phyloP scores from a whole-genome alignment of 35 echinoderm and acorn worm genomes.

The Ophiothrix spiculata region DNA sequence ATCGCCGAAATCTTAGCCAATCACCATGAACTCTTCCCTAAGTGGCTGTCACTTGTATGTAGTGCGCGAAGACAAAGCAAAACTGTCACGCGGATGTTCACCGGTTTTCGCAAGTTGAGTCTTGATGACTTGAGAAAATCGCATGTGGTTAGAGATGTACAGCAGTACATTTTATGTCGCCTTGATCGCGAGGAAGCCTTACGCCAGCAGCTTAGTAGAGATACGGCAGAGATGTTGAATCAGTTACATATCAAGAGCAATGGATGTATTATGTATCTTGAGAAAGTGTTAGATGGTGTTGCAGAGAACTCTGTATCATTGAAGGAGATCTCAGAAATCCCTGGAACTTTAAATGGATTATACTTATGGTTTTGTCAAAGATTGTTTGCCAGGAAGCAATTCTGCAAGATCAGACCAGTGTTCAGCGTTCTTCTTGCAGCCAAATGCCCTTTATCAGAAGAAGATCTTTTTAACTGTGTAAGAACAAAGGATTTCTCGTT shows the following conservation, averaged over 20 bases:
- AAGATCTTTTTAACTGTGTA: conserved; percentile 78
- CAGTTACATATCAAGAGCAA: conserved; percentile 98
- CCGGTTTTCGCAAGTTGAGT: conserved; percentile 93
- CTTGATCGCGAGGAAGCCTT: conserved; percentile 88
- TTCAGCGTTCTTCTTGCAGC: conserved; percentile 86
- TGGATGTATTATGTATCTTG: conserved; percentile 95
- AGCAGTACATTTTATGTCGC: conserved; percentile 94
- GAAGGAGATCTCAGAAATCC: conserved; percentile 86
- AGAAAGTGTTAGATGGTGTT: conserved; percentile 94
- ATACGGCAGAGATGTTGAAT: conserved; percentile 98
- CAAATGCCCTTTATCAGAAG: conserved; percentile 73
- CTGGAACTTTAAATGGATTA: conserved; percentile 96
- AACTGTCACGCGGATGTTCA: conserved; percentile 91
- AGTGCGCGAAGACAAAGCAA: conserved; percentile 96
- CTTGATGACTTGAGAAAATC: conserved; percentile 96
- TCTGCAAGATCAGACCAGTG: conserved; percentile 73
- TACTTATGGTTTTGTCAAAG: conserved; percentile 95
- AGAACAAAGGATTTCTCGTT: conserved; percentile 81
- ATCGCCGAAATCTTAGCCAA: conserved; percentile 94
- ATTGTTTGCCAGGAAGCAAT: conserved; percentile 85
- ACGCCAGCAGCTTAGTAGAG: conserved; percentile 86
- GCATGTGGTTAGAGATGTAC: conserved; percentile 93
- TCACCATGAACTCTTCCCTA: conserved; percentile 97
- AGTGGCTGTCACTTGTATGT: conserved; percentile 89
- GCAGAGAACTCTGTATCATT: conserved; percentile 83